Evolutionary conservation across 1,140 invertebrate species (phyloP).

Genomic region (Subanguina moxae): DNA sequence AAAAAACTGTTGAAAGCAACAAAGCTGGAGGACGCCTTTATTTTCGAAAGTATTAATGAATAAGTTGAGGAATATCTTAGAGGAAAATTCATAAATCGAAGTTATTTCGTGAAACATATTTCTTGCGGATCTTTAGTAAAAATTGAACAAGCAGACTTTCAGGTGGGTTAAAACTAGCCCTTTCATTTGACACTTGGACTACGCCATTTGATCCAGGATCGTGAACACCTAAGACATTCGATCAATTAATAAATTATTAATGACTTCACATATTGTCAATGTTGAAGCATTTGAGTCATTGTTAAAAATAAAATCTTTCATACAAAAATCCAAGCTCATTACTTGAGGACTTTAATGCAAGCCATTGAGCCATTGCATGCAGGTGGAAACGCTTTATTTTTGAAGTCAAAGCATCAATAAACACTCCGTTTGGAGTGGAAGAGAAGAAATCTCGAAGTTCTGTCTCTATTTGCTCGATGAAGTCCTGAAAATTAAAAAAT

Average conservation of each 20-base stretch:
- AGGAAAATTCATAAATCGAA: no score
- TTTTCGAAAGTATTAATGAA: no score
- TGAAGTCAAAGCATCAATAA: constrained; percentile 33
- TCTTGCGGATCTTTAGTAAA: no score
- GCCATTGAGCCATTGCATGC: constrained; percentile 47
- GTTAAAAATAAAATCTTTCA: background rate
- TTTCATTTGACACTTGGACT: background rate
- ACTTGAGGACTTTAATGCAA: constrained; percentile 16
- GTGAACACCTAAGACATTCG: no score
- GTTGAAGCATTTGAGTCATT: no score
- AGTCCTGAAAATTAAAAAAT: constrained; percentile 31
- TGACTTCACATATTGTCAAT: no score
- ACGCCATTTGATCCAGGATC: background rate
- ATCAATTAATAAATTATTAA: no score
- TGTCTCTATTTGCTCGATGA: constrained; percentile 42
- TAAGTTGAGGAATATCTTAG: no score
- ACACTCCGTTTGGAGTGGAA: constrained; percentile 35
- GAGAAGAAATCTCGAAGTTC: constrained; percentile 48
- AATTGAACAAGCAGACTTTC: background rate
- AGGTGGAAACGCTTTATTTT: constrained; percentile 39
- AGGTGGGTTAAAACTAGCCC: background rate
- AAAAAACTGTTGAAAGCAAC: no score
- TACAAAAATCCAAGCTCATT: background rate
- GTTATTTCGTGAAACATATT: no score
- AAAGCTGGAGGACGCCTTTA: no score